Evolutionary conservation across 1,140 invertebrate species (phyloP), one percentile per base, ranked within the genome.

Genomic region (Atta texana): DNA sequence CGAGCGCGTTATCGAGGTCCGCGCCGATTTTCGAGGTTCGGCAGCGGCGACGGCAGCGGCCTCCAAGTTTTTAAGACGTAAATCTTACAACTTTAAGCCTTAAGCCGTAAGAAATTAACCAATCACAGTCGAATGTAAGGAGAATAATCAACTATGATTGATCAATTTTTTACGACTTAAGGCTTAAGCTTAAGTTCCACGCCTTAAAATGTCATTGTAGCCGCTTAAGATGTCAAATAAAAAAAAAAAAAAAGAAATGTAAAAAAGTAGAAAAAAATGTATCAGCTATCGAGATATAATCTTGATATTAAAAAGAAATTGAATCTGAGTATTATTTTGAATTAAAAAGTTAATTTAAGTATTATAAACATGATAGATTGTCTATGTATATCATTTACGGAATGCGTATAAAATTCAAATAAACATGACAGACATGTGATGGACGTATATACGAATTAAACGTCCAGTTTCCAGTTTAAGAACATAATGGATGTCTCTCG

Each of bases 1-100:
- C 49, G 51, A 4, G 34, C 24, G 18, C 59, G 89, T 90, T 90
- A 90, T 90, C 88, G 61, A 49, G 77, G 59, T 21, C 55, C 16
- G 31, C 14, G 31, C 49, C 21, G 57, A 44, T 66, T 69, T 86
- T 68, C 75, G 55, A 69, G 61, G 64, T 74, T 77, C 64, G 44
- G 57, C 53, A 53, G 39, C 39, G 55, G 39, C 31, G 51, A 18
- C 18, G 6, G 24, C 72, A 55, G 63, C 57, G 75, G 24, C 39
- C 12, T 51, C 68, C 21, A 77, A 44, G 39, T 44, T 10, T 10
- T 10, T 8, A 10, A 44, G 1, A 0, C 7, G 39, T 44, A 44
- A 44, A 44, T 12, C 39, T 44, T 44, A 44, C 31, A 10, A 44
- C 39, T 44, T 44, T 44, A 44, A 44, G 7, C 39, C 39, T 12